Evolutionary conservation across 1,140 invertebrate species (phyloP).

Genomic region (Drosophila kepulauana): DNA sequence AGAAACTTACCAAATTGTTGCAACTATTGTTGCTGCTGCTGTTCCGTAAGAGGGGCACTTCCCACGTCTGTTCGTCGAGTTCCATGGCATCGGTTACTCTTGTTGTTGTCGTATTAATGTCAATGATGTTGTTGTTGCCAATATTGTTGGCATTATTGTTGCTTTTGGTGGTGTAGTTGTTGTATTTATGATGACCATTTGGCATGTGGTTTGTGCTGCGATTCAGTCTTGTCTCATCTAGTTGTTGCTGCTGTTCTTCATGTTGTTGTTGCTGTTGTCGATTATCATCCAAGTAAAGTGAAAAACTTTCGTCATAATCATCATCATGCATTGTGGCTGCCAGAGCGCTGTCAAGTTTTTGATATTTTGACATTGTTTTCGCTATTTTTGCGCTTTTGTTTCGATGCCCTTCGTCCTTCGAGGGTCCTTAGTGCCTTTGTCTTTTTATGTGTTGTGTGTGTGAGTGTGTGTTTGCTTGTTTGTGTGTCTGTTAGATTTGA

Average conservation of each 20-base stretch:
- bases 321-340: slow-evolving; percentile 54
- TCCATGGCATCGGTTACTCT: slow-evolving; percentile 24
- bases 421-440: slow-evolving; percentile 1
- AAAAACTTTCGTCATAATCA: slow-evolving; percentile 64
- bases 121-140: slow-evolving; percentile 12
- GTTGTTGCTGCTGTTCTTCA: slow-evolving; percentile 17
- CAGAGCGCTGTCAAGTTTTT: slow-evolving; percentile 63
- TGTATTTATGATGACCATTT: slow-evolving; percentile 47
- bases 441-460: slow-evolving; percentile 11
- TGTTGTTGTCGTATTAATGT: slow-evolving; percentile 14
- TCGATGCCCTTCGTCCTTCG: background rate
- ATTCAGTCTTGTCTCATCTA: slow-evolving; percentile 53
- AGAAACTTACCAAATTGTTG: slow-evolving; percentile 49
- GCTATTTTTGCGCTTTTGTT: slow-evolving; percentile 18
- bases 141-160: slow-evolving; percentile 40
- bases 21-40: slow-evolving; percentile 40
- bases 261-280: slow-evolving; percentile 36
- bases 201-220: slow-evolving; percentile 29
- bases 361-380: slow-evolving; percentile 73
- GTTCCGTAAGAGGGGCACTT: slow-evolving; percentile 64
- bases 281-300: slow-evolving; percentile 61
- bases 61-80: slow-evolving; percentile 74
- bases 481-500: slow-evolving; percentile 24
- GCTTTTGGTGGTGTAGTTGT: slow-evolving; percentile 10
- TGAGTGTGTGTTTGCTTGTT: slow-evolving; percentile 18